A percentile compares a stretch with the other conserved stretches of the same genome.
phyloP scores from a whole-genome alignment of 1,140 invertebrate genomes.

The Diorhabda carinulata region DNA sequence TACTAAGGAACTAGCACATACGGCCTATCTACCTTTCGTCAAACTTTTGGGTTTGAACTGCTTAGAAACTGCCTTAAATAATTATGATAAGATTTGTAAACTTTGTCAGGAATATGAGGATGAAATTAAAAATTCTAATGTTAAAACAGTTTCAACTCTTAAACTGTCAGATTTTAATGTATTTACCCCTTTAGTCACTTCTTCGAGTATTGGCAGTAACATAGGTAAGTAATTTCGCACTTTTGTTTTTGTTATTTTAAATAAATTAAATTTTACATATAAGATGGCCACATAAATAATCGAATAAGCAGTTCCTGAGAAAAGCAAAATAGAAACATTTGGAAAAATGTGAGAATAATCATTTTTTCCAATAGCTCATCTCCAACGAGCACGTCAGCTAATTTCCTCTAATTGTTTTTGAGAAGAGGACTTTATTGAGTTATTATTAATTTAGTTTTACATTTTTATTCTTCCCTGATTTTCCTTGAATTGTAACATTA shows the following conservation, averaged over 20 bases:
- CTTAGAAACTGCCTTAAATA: conserved; percentile 69
- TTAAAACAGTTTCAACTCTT: conserved; percentile 18
- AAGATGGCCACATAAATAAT: too few species aligned
- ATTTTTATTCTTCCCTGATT: too few species aligned
- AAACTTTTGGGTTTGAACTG: conserved; percentile 68
- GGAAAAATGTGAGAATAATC: too few species aligned
- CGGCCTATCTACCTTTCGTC: conserved; percentile 76
- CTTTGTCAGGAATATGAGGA: conserved; percentile 71
- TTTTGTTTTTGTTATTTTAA: too few species aligned
- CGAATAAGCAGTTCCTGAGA: too few species aligned
- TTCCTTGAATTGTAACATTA: too few species aligned
- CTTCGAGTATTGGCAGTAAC: conserved; percentile 75
- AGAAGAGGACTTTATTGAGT: too few species aligned
- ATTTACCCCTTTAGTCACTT: conserved; percentile 42
- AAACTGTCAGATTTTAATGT: conserved; percentile 23
- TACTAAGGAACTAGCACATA: conserved; percentile 76
- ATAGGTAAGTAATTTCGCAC: conserved; percentile 12
- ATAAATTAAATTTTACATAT: too few species aligned
- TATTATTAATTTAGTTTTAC: too few species aligned
- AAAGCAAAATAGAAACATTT: neutral
- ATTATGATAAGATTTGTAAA: conserved; percentile 70
- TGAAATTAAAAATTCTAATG: conserved; percentile 28
- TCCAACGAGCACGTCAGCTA: too few species aligned
- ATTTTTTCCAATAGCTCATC: too few species aligned
- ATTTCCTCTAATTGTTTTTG: too few species aligned